Base-by-base conservation (phyloP, 2,113 vertebrate species). In the Lepus europaeus region DNA sequence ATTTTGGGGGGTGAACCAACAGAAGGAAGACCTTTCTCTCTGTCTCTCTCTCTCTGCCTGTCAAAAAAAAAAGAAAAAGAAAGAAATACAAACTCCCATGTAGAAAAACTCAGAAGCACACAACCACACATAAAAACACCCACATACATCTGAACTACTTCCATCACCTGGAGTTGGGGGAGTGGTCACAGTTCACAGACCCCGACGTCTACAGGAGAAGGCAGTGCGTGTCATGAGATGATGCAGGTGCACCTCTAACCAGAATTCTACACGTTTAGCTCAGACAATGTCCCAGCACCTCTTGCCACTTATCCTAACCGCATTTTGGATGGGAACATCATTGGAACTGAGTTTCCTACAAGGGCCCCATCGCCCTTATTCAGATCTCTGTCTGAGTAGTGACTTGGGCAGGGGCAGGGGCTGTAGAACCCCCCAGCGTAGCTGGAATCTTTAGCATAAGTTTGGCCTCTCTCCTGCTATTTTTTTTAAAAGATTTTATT, bases 61-160 rank as follows among this genome's bases (percentile, higher is more conserved):
- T 45, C 45, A 45, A 45, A 45, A 45, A 45, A 45, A 8, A 45
- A 45, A 45, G 6, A 39, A 39, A 39, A 39, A 39, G 39, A 39
- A 59, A 85, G 45, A 87, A 64, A 56, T 22, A 39, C 29, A 83
- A 23, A 31, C 63, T 53, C 78, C 51, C 53, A 83, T 9, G 16
- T 33, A 66, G 17, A 36, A 61, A 68, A 9, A 14, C 51, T 82
- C 80, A 74, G 78, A 74, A 93, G n/a, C 90, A 74, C 81, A 74
- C 29, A 78, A 27, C 6, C 49, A 73, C 27, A 49, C 17, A 19
- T 53, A 45, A 14, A 74, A 59, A 33, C 3, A 29, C 6, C 14
- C 11, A 19, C 3, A 0, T 9, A 2, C 49, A 69, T 61, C 72
- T 82, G 61, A 94, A 78, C 76, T 53, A 33, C 22, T 73, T 49